Percentiles rank a stretch among this genome's conserved stretches.
These are phyloP conservation scores for Gryon sp. DNA, from an alignment of 1,140 invertebrate species.

Conservation along the genomic window DNA sequence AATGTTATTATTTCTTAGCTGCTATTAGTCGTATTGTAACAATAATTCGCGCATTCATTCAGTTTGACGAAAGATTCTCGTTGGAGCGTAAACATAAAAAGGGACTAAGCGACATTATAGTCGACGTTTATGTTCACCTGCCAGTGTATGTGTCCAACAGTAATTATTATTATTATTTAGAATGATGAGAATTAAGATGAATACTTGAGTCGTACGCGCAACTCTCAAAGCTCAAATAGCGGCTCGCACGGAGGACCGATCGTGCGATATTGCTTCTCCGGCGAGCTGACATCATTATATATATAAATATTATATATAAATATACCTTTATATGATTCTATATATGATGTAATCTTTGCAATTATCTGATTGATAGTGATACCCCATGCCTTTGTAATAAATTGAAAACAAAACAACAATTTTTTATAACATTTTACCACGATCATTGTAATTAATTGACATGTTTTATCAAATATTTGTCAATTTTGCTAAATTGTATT, in stretches of 20 bases:
- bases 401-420: neutral
- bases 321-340: conserved; percentile 78
- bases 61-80: conserved; percentile 54
- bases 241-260: conserved; percentile 79
- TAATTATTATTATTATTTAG: conserved; percentile 55
- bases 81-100: conserved; percentile 61
- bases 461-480: conserved; percentile 35
- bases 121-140: conserved; percentile 54
- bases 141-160: conserved; percentile 50
- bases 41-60: conserved; percentile 40
- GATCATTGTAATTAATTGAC: conserved; percentile 8
- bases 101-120: conserved; percentile 8
- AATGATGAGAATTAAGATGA: conserved; percentile 58
- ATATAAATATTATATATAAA: conserved; percentile 71
- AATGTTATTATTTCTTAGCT: conserved; percentile 19
- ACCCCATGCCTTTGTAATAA: conserved; percentile 73
- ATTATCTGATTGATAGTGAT: conserved; percentile 69
- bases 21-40: conserved; percentile 50
- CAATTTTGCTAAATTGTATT: conserved; percentile 28
- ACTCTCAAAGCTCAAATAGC: conserved; percentile 78
- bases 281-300: conserved; percentile 78
- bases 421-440: conserved; percentile 20
- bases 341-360: conserved; percentile 75
- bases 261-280: conserved; percentile 78
- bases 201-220: conserved; percentile 73